Evolutionary conservation across 2,113 vertebrate genomes (phyloP).

Genomic region (Alethe diademata): DNA sequence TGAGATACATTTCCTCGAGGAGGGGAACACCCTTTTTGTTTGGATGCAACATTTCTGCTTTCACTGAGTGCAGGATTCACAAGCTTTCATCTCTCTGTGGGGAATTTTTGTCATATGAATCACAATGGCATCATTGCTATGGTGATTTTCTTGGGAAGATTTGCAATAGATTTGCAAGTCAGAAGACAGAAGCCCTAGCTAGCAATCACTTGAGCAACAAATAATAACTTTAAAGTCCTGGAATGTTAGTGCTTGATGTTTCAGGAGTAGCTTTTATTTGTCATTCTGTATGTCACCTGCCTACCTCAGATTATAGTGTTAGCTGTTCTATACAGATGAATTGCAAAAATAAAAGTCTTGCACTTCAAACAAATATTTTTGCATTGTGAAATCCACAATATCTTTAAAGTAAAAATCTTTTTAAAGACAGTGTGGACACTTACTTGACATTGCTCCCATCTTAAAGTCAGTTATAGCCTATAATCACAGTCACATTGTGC

Average conservation of each 20-base stretch:
- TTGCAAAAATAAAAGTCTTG: neutral
- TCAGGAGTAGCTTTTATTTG: neutral
- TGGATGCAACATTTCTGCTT: neutral
- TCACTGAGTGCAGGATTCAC: neutral
- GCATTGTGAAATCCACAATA: fast-evolving
- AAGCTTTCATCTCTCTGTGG: neutral
- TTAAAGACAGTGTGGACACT: neutral
- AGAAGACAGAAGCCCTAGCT: neutral
- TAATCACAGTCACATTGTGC: neutral
- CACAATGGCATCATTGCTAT: neutral
- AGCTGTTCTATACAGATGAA: neutral
- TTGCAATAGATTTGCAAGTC: neutral
- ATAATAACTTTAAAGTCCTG: neutral
- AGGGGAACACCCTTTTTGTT: neutral
- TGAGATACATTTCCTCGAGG: neutral
- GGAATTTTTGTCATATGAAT: conserved; percentile 33
- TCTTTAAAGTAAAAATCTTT: neutral
- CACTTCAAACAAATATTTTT: neutral
- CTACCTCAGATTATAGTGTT: neutral
- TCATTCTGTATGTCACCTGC: neutral
- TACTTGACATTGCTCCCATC: neutral
- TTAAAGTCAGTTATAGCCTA: neutral
- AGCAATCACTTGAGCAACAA: conserved; percentile 9
- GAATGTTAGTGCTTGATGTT: neutral
- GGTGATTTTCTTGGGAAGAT: conserved; percentile 16